phyloP scores from a whole-genome alignment of 2,797 vertebrate species.

The Bradypodion ventrale region DNA sequence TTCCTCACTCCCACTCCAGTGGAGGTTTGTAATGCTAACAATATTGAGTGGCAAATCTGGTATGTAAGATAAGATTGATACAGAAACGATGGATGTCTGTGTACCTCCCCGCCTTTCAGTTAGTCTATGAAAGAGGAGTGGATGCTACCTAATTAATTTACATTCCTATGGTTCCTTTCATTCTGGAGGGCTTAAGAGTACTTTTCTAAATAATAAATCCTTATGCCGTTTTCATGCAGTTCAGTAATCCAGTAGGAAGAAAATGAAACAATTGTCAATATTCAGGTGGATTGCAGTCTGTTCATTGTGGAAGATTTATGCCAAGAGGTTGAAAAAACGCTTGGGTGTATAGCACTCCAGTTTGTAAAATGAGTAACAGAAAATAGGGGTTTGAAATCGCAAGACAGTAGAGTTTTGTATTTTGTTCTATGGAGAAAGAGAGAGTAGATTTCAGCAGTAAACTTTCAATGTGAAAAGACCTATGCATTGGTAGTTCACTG shows the following conservation, averaged over 20 bases:
- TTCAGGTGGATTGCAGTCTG: neutral
- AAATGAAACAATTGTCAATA: neutral
- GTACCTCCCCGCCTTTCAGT: slow-evolving; percentile 12
- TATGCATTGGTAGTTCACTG: neutral
- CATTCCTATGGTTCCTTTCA: neutral
- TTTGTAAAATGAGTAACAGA: neutral
- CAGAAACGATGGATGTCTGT: neutral
- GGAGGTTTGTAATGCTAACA: neutral
- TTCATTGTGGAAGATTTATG: neutral
- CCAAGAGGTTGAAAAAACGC: slow-evolving; percentile 1
- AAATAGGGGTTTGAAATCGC: neutral
- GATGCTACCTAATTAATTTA: slow-evolving; percentile 22
- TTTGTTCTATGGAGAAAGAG: neutral
- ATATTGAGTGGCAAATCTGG: slow-evolving; percentile 5
- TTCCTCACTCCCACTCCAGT: neutral
- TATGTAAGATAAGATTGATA: slow-evolving; percentile 17
- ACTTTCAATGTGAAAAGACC: neutral
- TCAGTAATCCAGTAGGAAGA: neutral
- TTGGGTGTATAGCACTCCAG: neutral
- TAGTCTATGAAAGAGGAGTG: neutral
- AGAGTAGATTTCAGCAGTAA: neutral
- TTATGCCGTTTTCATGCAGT: neutral
- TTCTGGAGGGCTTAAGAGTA: neutral
- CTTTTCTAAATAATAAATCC: slow-evolving; percentile 4
- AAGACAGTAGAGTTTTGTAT: neutral